Evolutionary conservation across 2,113 vertebrate genomes (phyloP).

Genomic region (Anguilla japonica): DNA sequence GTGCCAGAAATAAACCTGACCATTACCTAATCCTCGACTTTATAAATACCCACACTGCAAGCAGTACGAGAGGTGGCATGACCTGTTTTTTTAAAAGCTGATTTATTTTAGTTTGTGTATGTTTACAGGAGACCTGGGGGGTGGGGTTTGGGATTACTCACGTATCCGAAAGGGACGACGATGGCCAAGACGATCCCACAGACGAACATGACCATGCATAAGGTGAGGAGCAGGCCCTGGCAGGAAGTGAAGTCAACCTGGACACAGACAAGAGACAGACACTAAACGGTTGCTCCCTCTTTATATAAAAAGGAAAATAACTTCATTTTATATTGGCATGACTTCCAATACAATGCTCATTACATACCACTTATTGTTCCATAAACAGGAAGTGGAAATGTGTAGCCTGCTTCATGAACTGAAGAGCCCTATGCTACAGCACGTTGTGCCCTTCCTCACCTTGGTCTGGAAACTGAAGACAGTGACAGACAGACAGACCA

Average conservation of each 20-base stretch:
- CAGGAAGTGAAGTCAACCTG: constrained; percentile 90
- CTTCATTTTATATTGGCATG: too few relatives aligned
- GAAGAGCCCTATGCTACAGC: too few relatives aligned
- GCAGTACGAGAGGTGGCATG: not conserved
- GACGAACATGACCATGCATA: constrained; percentile 84
- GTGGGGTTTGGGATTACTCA: constrained; percentile 64
- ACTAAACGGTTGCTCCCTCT: too few relatives aligned
- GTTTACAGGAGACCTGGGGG: not conserved
- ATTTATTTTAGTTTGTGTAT: not conserved
- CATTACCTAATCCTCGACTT: not conserved
- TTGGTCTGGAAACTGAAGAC: constrained; percentile 95
- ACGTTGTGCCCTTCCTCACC: constrained; percentile 62
- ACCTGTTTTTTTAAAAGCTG: not conserved
- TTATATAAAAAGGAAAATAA: too few relatives aligned
- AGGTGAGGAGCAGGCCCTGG: constrained; percentile 81
- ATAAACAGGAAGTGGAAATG: too few relatives aligned
- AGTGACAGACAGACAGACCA: constrained; percentile 86
- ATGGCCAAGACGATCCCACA: constrained; percentile 80
- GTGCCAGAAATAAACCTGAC: not conserved
- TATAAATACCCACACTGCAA: not conserved
- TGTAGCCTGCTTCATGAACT: too few relatives aligned
- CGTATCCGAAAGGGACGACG: constrained; percentile 83
- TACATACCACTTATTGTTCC: too few relatives aligned
- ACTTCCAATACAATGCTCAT: too few relatives aligned
- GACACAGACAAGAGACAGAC: not conserved